Evolutionary conservation across 2,113 vertebrate genomes (phyloP), one percentile per base, ranked within the genome.

Genomic region (Myotis lucifugus): DNA sequence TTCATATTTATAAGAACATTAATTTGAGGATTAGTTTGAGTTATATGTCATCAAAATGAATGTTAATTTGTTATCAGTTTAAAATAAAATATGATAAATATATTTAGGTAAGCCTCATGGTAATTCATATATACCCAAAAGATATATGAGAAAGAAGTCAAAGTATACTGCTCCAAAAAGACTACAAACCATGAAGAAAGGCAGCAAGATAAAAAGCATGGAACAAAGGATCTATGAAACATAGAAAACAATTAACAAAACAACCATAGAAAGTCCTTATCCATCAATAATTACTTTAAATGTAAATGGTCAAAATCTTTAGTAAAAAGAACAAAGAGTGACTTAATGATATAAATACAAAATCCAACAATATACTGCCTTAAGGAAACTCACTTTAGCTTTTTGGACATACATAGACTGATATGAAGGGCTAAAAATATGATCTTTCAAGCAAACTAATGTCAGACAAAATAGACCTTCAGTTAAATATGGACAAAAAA

Each of bases 21-120:
- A 73, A 74, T 4, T 54, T 81, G 50, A 54, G 5, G 2, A 70
- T 74, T 10, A 48, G 6, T 14, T 34, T 91, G 19, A 37, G 1
- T 50, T 79, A 78, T 79, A 74, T 3, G 85, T 64, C 8, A 70
- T 91, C 29, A 88, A 76, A 84, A 77, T 92, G 11, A 95, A 81
- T 76, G 11, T 82, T 76, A 54, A 64, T 19, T 64, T 81, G 8
- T 25, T 42, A 72, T 88, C 42, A 64, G 34, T 52, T 72, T 88
- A 88, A 64, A 88, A 73, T 15, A 37, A 12, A 54, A 52, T 72
- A 29, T 59, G 27, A 72, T 82, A 59, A 72, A 70, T 59, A 90
- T 66, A 73, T 66, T 88, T 73, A 81, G 27, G 19, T 64, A 73
- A 73, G 46, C 9, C 18, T 88, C 27, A 72, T 79, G 25, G 9